Conservation (phyloP, 2,888 invertebrate genomes). For the Meteorus colon region DNA sequence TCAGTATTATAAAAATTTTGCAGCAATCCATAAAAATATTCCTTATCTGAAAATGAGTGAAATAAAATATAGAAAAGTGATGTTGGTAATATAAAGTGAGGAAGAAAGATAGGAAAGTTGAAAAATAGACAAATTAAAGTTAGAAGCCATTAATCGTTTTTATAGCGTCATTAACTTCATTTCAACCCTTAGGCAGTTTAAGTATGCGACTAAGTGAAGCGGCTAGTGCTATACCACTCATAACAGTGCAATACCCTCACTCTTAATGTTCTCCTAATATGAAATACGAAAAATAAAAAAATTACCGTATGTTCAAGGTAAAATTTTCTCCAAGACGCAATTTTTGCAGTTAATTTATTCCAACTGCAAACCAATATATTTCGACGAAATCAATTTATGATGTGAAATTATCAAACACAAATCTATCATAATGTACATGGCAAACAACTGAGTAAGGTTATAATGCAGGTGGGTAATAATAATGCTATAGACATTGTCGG, state of each 20-base stretch:
- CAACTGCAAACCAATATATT: no score
- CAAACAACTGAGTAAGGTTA: background rate
- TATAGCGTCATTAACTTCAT: constrained; percentile 34
- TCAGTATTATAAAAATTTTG: background rate
- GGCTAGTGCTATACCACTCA: constrained; percentile 40
- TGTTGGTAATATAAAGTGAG: background rate
- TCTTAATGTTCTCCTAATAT: constrained; percentile 25
- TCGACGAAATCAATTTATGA: no score
- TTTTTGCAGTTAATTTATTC: background rate
- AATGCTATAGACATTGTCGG: constrained; percentile 22
- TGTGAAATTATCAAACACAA: constrained; percentile 2
- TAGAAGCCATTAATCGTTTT: constrained; percentile 35
- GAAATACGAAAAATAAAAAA: background rate
- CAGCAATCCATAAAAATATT: background rate
- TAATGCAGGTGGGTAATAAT: constrained; percentile 6
- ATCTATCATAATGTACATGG: constrained; percentile 16
- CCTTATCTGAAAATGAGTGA: no score
- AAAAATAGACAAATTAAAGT: background rate
- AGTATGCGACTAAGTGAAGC: constrained; percentile 32
- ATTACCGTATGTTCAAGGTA: background rate
- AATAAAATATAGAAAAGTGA: background rate
- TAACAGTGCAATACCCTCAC: background rate
- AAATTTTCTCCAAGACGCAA: background rate
- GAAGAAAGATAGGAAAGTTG: background rate
- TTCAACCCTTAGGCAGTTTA: background rate